These are phyloP conservation scores for Rousettus madagascariensis DNA, from an alignment of 2,797 vertebrate species.

Conservation along the genomic window DNA sequence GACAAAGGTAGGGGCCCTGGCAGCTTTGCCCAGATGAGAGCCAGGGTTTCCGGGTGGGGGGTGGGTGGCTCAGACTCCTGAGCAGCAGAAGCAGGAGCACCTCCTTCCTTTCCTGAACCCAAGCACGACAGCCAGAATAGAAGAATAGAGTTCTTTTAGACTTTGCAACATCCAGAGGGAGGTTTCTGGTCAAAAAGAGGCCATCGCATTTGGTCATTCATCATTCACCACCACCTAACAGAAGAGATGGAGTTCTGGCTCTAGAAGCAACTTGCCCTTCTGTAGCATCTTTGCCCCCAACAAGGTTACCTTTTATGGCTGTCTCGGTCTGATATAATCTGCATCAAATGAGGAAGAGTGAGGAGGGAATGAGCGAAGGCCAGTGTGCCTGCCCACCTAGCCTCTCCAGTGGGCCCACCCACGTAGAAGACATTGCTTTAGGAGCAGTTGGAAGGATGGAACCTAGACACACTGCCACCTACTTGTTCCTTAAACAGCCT, in stretches of 20 bases:
- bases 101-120: background rate
- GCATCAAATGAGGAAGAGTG: background rate
- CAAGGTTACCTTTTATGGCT: fast-evolving
- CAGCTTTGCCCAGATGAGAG: background rate
- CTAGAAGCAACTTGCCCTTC: background rate
- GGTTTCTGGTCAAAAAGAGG: background rate
- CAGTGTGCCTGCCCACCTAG: background rate
- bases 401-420: background rate
- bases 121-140: background rate
- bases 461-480: too few species aligned
- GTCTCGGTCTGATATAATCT: background rate
- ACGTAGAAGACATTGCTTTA: background rate
- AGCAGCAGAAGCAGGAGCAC: background rate
- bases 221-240: background rate
- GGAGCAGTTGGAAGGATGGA: background rate
- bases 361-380: too few species aligned
- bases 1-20: background rate
- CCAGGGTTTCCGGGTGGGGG: background rate
- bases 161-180: background rate
- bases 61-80: fast-evolving
- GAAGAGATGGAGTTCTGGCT: background rate
- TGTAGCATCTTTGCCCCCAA: background rate
- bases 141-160: background rate
- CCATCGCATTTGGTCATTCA: background rate
- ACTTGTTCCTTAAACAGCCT: background rate